Evolutionary conservation across 2,113 vertebrate genomes (phyloP).

Genomic region (Bagarius yarrelli): DNA sequence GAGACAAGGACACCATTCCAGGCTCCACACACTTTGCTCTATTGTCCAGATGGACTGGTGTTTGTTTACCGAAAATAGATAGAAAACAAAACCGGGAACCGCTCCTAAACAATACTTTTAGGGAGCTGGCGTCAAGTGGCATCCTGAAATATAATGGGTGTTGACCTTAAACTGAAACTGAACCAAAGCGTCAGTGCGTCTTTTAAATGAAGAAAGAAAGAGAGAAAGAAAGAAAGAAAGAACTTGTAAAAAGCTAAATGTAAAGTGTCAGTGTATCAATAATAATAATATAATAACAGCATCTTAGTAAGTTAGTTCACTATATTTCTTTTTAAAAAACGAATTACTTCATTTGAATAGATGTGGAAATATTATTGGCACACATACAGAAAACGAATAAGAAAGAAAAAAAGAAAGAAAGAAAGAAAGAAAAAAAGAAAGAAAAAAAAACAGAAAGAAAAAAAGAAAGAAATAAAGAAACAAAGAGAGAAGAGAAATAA

Average conservation of each 20-base stretch:
- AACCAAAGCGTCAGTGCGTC: background rate
- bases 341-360: too few relatives aligned
- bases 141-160: conserved; percentile 40
- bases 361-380: background rate
- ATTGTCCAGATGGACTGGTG: conserved; percentile 51
- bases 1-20: conserved; percentile 18
- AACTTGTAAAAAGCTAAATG: background rate
- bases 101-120: conserved; percentile 20
- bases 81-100: conserved; percentile 55
- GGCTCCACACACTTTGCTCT: conserved; percentile 32
- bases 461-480: too few relatives aligned
- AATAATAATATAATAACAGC: too few relatives aligned
- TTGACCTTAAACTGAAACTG: background rate
- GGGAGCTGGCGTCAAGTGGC: conserved; percentile 42
- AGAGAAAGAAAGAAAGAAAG: background rate
- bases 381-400: background rate
- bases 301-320: too few relatives aligned
- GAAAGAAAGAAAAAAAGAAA: too few relatives aligned
- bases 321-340: too few relatives aligned
- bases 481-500: too few relatives aligned
- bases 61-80: conserved; percentile 56
- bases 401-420: too few relatives aligned
- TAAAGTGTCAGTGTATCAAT: too few relatives aligned
- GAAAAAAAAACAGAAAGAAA: too few relatives aligned
- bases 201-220: conserved; percentile 7